These are phyloP conservation scores for Dinomys branickii DNA, from an alignment of 2,113 vertebrate genomes.

Conservation along the genomic window DNA sequence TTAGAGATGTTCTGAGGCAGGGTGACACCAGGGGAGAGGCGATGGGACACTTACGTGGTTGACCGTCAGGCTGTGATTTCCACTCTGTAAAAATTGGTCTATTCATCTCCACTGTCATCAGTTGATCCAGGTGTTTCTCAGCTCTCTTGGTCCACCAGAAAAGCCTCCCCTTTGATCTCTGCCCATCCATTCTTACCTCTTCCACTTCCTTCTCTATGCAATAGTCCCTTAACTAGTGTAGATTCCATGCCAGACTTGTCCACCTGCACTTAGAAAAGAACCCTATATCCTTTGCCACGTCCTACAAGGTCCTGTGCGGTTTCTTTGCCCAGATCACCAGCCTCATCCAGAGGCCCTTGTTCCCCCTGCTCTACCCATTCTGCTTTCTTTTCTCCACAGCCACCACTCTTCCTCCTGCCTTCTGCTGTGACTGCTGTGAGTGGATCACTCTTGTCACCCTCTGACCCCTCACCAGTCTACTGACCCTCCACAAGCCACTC, in stretches of 20 bases:
- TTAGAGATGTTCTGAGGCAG: background rate
- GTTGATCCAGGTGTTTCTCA: fast-evolving
- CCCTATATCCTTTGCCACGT: background rate
- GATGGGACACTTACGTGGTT: background rate
- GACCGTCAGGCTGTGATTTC: background rate
- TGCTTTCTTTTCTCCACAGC: no score
- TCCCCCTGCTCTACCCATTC: background rate
- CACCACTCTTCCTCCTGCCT: background rate
- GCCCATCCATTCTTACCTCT: background rate
- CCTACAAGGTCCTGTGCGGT: background rate
- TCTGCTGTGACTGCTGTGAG: background rate
- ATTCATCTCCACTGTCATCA: background rate
- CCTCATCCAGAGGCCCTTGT: background rate
- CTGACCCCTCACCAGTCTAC: background rate
- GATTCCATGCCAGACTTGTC: background rate
- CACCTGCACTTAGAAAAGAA: background rate
- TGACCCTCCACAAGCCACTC: background rate
- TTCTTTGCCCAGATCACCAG: background rate
- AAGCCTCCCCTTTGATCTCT: background rate
- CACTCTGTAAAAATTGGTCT: background rate
- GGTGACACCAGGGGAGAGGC: background rate
- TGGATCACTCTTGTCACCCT: background rate
- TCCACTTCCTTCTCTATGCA: background rate
- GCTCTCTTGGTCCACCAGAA: background rate
- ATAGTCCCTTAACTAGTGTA: background rate